Percentiles rank a stretch among this genome's conserved stretches.
Evolutionary conservation across 1,140 invertebrate species (phyloP).

Genomic region (Drosophila littoralis): DNA sequence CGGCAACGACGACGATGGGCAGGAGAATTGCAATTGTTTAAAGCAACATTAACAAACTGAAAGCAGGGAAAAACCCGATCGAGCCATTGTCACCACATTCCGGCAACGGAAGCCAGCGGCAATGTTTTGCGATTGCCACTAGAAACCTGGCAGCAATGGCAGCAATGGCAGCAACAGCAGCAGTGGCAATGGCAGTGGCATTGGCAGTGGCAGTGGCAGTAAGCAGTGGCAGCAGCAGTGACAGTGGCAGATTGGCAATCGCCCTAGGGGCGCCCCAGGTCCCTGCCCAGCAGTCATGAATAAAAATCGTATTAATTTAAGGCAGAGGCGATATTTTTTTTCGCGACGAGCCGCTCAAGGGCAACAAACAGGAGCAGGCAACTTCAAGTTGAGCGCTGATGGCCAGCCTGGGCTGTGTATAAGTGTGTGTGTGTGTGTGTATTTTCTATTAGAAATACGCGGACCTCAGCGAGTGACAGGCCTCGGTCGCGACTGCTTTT

Average conservation of each 20-base stretch:
- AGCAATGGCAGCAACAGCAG: constrained; percentile 25
- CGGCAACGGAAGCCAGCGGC: constrained; percentile 74
- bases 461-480: constrained; percentile 45
- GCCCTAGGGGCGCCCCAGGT: constrained; percentile 53
- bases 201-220: constrained; percentile 49
- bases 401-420: constrained; percentile 5
- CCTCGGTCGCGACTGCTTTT: constrained; percentile 31
- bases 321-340: constrained; percentile 56
- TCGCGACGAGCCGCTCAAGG: constrained; percentile 30
- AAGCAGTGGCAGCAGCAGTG: background rate
- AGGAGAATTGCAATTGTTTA: constrained; percentile 69
- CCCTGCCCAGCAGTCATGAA: constrained; percentile 62
- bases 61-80: constrained; percentile 41
- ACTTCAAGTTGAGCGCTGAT: constrained; percentile 71
- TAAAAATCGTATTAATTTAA: constrained; percentile 82
- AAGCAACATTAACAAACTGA: constrained; percentile 37
- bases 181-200: background rate
- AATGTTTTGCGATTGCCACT: constrained; percentile 44
- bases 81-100: constrained; percentile 79
- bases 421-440: constrained; percentile 4
- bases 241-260: constrained; percentile 66
- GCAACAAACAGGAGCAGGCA: constrained; percentile 60
- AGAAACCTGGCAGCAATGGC: constrained; percentile 14
- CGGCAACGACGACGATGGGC: constrained; percentile 16
- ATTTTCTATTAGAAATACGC: constrained; percentile 68